A percentile compares a stretch with the other conserved stretches of the same genome.
These are phyloP conservation scores for Metaphire vulgaris DNA, from an alignment of 1,140 invertebrate species.

Conservation along the genomic window DNA sequence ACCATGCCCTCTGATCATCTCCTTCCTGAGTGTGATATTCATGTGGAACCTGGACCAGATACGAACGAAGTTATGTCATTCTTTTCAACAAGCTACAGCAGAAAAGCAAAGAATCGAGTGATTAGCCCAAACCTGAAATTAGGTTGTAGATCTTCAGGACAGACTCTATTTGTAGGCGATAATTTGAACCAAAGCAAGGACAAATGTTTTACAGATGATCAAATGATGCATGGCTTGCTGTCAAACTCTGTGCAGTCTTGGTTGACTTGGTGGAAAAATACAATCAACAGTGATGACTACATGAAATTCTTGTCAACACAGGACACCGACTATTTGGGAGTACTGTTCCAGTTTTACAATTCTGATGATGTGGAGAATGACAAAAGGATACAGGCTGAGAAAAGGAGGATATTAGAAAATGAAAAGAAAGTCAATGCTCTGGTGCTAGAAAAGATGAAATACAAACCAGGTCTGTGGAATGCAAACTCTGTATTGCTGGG, in stretches of 20 bases:
- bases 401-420: slow-evolving; percentile 28
- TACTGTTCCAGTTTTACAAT: slow-evolving; percentile 51
- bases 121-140: background rate
- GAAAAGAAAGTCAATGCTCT: slow-evolving; percentile 43
- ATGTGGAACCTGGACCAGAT: background rate
- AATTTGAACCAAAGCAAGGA: background rate
- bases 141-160: background rate
- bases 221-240: slow-evolving; percentile 40
- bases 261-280: slow-evolving; percentile 51
- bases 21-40: slow-evolving; percentile 41
- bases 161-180: too few relatives aligned
- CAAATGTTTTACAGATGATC: background rate
- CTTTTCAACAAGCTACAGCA: background rate
- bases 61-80: background rate
- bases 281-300: slow-evolving; percentile 49
- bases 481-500: slow-evolving; percentile 49
- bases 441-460: slow-evolving; percentile 42
- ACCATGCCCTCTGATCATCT: slow-evolving; percentile 48
- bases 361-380: slow-evolving; percentile 46
- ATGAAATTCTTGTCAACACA: slow-evolving; percentile 50
- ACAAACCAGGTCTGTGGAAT: slow-evolving; percentile 50
- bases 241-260: slow-evolving; percentile 45
- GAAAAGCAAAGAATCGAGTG: background rate
- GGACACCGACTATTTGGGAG: slow-evolving; percentile 50
- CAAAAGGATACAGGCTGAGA: too few relatives aligned